These are phyloP conservation scores for Cephus sareptanus DNA, from an alignment of 2,888 invertebrate species.

Conservation along the genomic window DNA sequence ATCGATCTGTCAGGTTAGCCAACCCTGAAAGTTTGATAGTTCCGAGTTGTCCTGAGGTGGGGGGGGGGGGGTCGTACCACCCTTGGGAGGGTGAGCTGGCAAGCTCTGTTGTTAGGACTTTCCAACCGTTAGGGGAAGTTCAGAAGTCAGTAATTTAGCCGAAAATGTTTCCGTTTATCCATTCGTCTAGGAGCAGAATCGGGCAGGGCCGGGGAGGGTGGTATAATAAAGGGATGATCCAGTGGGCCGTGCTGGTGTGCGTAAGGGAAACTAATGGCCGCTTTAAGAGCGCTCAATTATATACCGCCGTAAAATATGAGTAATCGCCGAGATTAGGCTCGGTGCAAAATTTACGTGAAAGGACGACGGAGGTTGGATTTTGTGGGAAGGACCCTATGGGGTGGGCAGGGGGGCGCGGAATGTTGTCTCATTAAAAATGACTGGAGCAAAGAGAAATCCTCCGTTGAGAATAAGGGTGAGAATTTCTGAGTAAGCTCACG, in stretches of 20 bases:
- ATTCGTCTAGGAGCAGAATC: background rate
- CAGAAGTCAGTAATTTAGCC: constrained; percentile 31
- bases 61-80: constrained; percentile 14
- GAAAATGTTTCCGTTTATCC: constrained; percentile 21
- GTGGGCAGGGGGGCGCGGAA: background rate
- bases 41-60: constrained; percentile 12
- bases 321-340: constrained; percentile 52
- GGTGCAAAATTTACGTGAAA: constrained; percentile 38
- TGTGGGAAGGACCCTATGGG: background rate
- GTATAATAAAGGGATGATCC: background rate
- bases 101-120: constrained; percentile 32
- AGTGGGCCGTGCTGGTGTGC: background rate
- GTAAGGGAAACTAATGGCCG: constrained; percentile 56
- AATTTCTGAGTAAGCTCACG: background rate
- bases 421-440: background rate
- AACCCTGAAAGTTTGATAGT: background rate
- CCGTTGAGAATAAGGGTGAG: background rate
- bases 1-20: background rate
- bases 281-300: constrained; percentile 58
- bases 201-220: background rate
- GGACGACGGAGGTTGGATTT: background rate
- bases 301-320: constrained; percentile 58
- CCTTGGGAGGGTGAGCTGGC: constrained; percentile 30
- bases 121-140: constrained; percentile 31
- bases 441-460: background rate